Evolutionary conservation across 2,113 vertebrate species (phyloP).

Genomic region (Pollimyrus isidori): DNA sequence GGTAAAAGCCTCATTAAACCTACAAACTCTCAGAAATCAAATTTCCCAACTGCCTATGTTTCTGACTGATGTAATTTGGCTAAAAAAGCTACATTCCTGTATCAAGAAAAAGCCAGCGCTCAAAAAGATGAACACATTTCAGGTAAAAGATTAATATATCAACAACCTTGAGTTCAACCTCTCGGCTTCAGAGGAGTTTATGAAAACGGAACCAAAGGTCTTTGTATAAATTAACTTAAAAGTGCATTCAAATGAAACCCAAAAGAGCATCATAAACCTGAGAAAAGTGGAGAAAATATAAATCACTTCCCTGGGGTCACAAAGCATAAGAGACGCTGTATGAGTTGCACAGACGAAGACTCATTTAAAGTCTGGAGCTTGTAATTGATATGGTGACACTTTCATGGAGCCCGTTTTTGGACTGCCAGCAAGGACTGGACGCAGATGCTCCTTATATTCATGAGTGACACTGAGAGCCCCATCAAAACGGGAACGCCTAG

Average conservation of each 20-base stretch:
- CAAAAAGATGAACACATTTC: neutral
- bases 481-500: neutral
- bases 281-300: neutral
- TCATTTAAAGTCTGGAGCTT: neutral
- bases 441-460: neutral
- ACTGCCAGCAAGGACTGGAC: neutral
- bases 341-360: neutral
- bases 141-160: neutral
- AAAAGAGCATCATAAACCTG: neutral
- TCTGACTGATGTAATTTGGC: neutral
- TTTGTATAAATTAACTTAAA: neutral
- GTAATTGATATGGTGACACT: neutral
- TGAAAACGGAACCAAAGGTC: neutral
- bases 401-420: neutral
- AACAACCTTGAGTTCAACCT: neutral
- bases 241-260: neutral
- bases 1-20: neutral
- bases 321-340: neutral
- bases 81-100: neutral
- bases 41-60: neutral
- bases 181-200: neutral
- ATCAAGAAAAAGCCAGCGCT: neutral
- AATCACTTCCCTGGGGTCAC: neutral
- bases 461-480: neutral
- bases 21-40: neutral